Base-by-base conservation (phyloP, 2,888 invertebrate species). In the Eledona agricola region DNA sequence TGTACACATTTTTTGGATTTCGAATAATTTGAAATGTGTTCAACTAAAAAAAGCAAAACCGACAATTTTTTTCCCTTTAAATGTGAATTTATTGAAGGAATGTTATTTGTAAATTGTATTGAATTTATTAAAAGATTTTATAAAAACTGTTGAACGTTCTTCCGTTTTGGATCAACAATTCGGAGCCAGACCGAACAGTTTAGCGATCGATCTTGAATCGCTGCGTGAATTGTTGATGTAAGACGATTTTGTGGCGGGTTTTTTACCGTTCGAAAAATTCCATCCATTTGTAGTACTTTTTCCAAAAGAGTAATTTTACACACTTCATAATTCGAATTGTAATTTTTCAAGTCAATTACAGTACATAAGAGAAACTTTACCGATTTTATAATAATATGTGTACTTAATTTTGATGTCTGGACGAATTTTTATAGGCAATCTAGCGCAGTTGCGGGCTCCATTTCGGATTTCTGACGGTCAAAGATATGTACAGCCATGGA, bases 61-160 rank as follows among this genome's bases (percentile, higher is more conserved):
- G 40, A 47, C 25, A 52, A 20, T 50, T 55, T 52, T 32, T 35
- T 45, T 46, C 34, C 28, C 29, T 55, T 38, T 46, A 31, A 37
- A 50, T 46, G 28, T 37, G 37, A 23, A 45, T 37, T 42, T 45
- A 45, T 45, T 35, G 47, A 50, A 34, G 31, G 40, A 43, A 43
- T 60, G 62, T 62, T 62, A 46, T 57, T 62, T 54, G 57, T 58
- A 57, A 55, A 28, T 57, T 59, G 34, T 55, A 58, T 62, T 63
- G 40, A 54, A 51, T 54, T 57, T 56, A 62, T 64, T 59, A 45
- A 57, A 54, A 50, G 60, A 49, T 60, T 64, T 63, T 55, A 56
- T 50, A 55, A 52, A 54, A 23, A 50, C 43, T 51, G 47, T 59
- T 52, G 28, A 46, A 53, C 40, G 51, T 49, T 53, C 42, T 46